Evolutionary conservation across 2,797 vertebrate genomes (phyloP).

Genomic region (Oreochromis mossambicus): DNA sequence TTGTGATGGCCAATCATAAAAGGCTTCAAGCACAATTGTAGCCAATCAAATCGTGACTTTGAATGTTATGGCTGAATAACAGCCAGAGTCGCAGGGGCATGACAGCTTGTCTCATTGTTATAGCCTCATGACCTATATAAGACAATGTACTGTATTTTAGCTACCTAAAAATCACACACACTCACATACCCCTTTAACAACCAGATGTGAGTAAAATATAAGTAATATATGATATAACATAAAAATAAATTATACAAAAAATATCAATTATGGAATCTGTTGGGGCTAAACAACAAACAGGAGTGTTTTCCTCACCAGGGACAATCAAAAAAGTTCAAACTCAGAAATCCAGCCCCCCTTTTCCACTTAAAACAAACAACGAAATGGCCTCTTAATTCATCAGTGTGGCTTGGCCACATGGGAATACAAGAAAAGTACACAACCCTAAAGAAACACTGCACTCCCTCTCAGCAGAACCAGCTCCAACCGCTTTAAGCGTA

Average conservation of each 20-base stretch:
- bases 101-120: constrained; percentile 68
- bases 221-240: not conserved
- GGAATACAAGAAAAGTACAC: constrained; percentile 39
- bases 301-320: not conserved
- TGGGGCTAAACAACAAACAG: not conserved
- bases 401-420: not conserved
- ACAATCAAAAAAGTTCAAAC: not conserved
- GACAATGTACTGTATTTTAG: constrained; percentile 1
- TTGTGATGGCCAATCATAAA: constrained; percentile 45
- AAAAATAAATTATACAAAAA: not conserved
- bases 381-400: constrained; percentile 19
- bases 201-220: not conserved
- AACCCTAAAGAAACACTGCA: constrained; percentile 9
- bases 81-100: constrained; percentile 6
- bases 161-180: constrained; percentile 23
- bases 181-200: not conserved
- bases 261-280: not conserved
- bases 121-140: constrained; percentile 72
- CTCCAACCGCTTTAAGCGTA: not conserved
- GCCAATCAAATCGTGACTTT: constrained; percentile 45
- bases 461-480: constrained; percentile 2
- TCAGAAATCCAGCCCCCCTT: not conserved
- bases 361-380: not conserved
- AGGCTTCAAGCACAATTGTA: not conserved
- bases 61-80: constrained; percentile 24